Evolutionary conservation across 2,797 vertebrate genomes (phyloP), one percentile per base, ranked within the genome.

Genomic region (Syndactyla subalaris): DNA sequence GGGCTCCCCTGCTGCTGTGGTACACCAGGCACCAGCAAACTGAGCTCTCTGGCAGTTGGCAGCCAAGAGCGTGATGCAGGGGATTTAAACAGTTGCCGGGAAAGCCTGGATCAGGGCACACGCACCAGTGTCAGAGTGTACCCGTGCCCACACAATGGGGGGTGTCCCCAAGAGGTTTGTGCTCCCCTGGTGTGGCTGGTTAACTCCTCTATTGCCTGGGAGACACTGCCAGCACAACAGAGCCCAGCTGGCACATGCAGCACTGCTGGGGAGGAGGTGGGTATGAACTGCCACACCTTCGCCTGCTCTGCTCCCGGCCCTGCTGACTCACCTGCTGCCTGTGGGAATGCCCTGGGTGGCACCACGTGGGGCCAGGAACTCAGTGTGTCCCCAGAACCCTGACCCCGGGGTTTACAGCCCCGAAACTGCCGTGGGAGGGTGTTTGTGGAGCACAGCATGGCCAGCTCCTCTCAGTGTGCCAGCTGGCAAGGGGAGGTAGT

Each of bases 11-110:
- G 73, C 49, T 11, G 6, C 80, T 16, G 3, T 30, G 3, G 52
- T 62, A 75, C 0, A 0, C 26, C 39, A 46, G 52, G 46, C 22
- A 5, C 19, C 7, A 36, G 68, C 91, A 76, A 48, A 63, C 30
- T 0, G 5, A 76, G 21, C 75, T 73, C 92, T 95, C 41, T 41
- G 55, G 27, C 77, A 79, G 45, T 16, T 12, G 1, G 77, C 16
- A 79, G 72, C 20, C 34, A 59, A 58, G 12, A 34, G 12, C 5
- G 11, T n/a, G 55, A 63, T 3, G 17, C 21, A 65, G 0, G 0
- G 29, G 12, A 83, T 88, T 89, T 94, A 89, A 89, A 83, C 1
- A 10, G 39, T 5, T 3, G 5, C 63, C 0, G 4, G 71, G 32
- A 78, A 30, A 82, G 38, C 32, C 43, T 2, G 1, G 61, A 41